Percentiles rank a stretch among this genome's conserved stretches.
These are phyloP conservation scores for Catocala sponsa DNA, from an alignment of 2,888 invertebrate genomes.

Conservation along the genomic window DNA sequence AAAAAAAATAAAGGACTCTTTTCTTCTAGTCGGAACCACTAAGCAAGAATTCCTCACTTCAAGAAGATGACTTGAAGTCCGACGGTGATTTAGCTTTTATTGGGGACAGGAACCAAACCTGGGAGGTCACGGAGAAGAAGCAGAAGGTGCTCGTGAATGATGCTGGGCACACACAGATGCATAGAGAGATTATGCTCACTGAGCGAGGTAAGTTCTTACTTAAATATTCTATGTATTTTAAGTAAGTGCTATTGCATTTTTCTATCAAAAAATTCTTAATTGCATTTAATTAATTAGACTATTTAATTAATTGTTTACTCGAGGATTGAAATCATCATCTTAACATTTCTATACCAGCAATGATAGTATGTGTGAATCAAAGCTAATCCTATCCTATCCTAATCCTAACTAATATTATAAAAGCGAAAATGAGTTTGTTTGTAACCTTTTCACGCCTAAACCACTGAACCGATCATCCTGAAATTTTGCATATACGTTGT, in stretches of 20 bases:
- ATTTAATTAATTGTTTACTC: too few relatives aligned
- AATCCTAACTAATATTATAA: too few relatives aligned
- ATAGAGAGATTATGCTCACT: slow-evolving; percentile 70
- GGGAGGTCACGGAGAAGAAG: slow-evolving; percentile 62
- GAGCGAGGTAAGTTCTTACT: slow-evolving; percentile 65
- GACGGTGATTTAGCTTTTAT: slow-evolving; percentile 46
- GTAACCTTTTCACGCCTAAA: too few relatives aligned
- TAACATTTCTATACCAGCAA: too few relatives aligned
- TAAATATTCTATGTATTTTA: background rate
- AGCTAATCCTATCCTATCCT: too few relatives aligned
- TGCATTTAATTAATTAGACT: too few relatives aligned
- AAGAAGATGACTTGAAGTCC: slow-evolving; percentile 60
- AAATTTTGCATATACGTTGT: too few relatives aligned
- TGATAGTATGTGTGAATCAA: too few relatives aligned
- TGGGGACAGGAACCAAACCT: slow-evolving; percentile 65
- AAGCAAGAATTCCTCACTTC: slow-evolving; percentile 67
- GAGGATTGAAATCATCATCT: too few relatives aligned
- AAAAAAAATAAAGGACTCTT: background rate
- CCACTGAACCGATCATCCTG: too few relatives aligned
- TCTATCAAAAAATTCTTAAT: too few relatives aligned
- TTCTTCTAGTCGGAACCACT: slow-evolving; percentile 54
- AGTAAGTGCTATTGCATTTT: background rate
- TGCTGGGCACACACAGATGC: slow-evolving; percentile 65
- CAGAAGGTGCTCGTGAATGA: slow-evolving; percentile 65
- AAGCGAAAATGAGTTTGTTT: too few relatives aligned